A percentile compares a stretch with the other conserved stretches of the same genome.
Evolutionary conservation across 2,888 invertebrate genomes (phyloP).

Genomic region (Agriopis aurantiaria): DNA sequence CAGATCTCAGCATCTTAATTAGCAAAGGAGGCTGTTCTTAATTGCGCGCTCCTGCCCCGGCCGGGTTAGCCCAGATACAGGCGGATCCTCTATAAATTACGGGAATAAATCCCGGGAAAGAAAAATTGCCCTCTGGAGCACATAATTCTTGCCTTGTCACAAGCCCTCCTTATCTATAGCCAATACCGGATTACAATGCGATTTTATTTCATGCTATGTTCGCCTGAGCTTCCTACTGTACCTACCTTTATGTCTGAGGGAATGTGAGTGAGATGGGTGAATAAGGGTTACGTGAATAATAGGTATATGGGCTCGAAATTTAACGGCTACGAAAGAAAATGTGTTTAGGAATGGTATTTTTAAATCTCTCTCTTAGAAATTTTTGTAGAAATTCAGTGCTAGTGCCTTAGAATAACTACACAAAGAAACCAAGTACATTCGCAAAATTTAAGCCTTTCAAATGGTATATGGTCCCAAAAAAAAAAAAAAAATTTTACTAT

Average conservation of each 20-base stretch:
- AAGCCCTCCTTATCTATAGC: slow-evolving; percentile 85
- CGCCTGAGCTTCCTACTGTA: slow-evolving; percentile 59
- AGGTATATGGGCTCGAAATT: slow-evolving; percentile 14
- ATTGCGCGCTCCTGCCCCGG: slow-evolving; percentile 72
- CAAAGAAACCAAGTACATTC: too few species aligned
- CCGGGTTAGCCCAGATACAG: slow-evolving; percentile 85
- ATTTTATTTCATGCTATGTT: slow-evolving; percentile 84
- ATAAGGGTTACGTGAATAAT: slow-evolving; percentile 25
- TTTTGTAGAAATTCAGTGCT: neutral
- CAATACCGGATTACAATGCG: slow-evolving; percentile 87
- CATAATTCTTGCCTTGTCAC: slow-evolving; percentile 87
- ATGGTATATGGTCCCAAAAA: too few species aligned
- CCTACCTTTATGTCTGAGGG: slow-evolving; percentile 28
- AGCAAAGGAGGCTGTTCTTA: slow-evolving; percentile 74
- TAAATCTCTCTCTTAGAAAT: neutral
- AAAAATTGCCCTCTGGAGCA: slow-evolving; percentile 87
- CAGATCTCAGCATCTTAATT: slow-evolving; percentile 62
- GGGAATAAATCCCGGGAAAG: slow-evolving; percentile 85
- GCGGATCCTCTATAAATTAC: slow-evolving; percentile 86
- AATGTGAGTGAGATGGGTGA: slow-evolving; percentile 28
- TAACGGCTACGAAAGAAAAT: slow-evolving; percentile 9
- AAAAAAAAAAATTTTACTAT: too few species aligned
- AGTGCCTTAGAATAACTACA: too few species aligned
- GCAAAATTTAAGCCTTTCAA: too few species aligned
- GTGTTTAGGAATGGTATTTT: neutral